Conservation (phyloP, 1,140 invertebrate genomes). For the Anastatus disparis region DNA sequence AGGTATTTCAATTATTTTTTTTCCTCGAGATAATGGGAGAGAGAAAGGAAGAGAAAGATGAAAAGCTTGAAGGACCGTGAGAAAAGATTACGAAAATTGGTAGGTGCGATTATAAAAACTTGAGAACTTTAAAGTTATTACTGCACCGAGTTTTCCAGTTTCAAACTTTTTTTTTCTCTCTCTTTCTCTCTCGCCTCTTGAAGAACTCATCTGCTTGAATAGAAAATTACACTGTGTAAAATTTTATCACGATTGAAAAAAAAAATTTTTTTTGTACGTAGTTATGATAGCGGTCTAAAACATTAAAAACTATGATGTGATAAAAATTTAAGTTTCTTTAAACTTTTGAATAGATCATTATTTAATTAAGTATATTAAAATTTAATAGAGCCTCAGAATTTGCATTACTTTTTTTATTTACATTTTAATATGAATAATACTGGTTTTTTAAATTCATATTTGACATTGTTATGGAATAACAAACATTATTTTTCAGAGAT, state of each 20-base stretch:
- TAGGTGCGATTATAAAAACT: slow-evolving; percentile 19
- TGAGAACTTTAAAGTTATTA: neutral
- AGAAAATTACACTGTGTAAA: slow-evolving; percentile 11
- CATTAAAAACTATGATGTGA: too few species aligned
- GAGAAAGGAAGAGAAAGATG: neutral
- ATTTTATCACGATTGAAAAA: slow-evolving; percentile 19
- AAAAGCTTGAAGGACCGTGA: slow-evolving; percentile 5
- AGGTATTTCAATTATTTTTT: slow-evolving; percentile 23
- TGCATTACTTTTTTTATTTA: too few species aligned
- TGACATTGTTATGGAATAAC: too few species aligned
- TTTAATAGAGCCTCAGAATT: too few species aligned
- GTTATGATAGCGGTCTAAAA: neutral
- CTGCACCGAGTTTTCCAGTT: neutral
- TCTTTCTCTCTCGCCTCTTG: neutral
- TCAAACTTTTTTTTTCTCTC: neutral
- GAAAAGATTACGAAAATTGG: slow-evolving; percentile 23
- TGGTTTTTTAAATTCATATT: too few species aligned
- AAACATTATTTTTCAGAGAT: too few species aligned
- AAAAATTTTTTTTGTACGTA: neutral
- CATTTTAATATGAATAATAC: too few species aligned
- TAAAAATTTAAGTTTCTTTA: too few species aligned
- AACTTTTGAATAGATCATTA: too few species aligned
- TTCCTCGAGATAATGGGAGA: neutral
- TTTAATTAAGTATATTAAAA: too few species aligned
- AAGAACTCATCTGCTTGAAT: slow-evolving; percentile 9